phyloP scores from a whole-genome alignment of 1,140 invertebrate species.

The Ceratosolen solmsi region DNA sequence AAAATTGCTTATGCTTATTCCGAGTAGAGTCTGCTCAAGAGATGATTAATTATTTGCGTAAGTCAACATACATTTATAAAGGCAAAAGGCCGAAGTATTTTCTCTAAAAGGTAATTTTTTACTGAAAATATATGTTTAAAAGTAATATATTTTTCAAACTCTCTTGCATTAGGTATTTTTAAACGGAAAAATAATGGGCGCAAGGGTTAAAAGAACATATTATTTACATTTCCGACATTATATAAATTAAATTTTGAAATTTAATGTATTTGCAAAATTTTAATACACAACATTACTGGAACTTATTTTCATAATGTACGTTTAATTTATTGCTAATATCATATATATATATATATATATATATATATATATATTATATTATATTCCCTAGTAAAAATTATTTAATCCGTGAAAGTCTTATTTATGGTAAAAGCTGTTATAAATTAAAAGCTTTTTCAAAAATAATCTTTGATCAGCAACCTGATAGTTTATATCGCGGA shows the following conservation, averaged over 20 bases:
- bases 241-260: background rate
- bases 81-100: background rate
- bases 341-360: no score
- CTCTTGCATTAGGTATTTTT: background rate
- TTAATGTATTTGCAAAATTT: background rate
- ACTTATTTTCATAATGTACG: background rate
- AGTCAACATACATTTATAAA: background rate
- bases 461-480: no score
- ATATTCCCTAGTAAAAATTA: background rate
- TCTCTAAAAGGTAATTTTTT: slow-evolving; percentile 7
- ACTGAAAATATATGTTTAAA: background rate
- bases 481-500: background rate
- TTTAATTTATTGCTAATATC: no score
- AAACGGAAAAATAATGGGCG: background rate
- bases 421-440: background rate
- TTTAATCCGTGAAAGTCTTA: background rate
- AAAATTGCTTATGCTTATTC: background rate
- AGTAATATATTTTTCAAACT: background rate
- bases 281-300: background rate
- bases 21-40: background rate
- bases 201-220: background rate
- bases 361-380: no score
- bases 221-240: background rate
- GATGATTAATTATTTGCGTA: background rate
- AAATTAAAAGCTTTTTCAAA: slow-evolving; percentile 4